Base-by-base conservation (phyloP, 2,113 vertebrate genomes). In the Peromyscus californicus region DNA sequence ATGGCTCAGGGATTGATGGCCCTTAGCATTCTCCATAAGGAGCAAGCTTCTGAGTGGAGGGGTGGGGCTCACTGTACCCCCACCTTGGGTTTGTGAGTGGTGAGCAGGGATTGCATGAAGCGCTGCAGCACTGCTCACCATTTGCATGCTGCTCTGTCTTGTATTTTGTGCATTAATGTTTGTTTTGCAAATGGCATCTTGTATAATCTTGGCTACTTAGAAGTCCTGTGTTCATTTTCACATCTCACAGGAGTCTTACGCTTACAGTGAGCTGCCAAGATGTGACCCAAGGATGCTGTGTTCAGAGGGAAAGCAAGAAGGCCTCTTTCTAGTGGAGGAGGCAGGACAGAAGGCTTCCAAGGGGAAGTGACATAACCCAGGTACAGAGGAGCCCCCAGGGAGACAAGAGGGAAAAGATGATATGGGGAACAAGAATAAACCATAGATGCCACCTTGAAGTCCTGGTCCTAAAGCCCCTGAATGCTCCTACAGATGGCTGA, bases 31-130 rank as follows among this genome's bases (percentile, higher is more conserved):
- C 3, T 10, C 19, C 24, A 4, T 31, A 22, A 65, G 65, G 89
- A 96, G 45, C 59, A 69, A 65, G 26, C 4, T 45, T 39, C 42
- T 67, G 48, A 45, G 7, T 51, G 36, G 22, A 42, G 26, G 3
- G 45, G 3, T 0, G 7, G 4, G 0, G 10, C 36, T 76, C 76
- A 57, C 16, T 67, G 22, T 75, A 15, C 3, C 0, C 1, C 75
- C 45, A 13, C 12, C 7, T 61, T 45, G 91, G 79, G 22, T 92
- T 67, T 83, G 45, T 54, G 29, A 92, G 54, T 63, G n/a, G 17
- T 17, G 0, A 80, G 63, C 26, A 6, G 9, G 9, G 0, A 19
- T 42, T 33, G 10, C 54, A 8, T 15, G 31, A 88, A n/a, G 48
- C 36, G 61, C 61, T n/a, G 9, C 31, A 59, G 63, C 63, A 11